These are phyloP conservation scores for Eledona agricola DNA, from an alignment of 2,888 invertebrate genomes.

Conservation along the genomic window DNA sequence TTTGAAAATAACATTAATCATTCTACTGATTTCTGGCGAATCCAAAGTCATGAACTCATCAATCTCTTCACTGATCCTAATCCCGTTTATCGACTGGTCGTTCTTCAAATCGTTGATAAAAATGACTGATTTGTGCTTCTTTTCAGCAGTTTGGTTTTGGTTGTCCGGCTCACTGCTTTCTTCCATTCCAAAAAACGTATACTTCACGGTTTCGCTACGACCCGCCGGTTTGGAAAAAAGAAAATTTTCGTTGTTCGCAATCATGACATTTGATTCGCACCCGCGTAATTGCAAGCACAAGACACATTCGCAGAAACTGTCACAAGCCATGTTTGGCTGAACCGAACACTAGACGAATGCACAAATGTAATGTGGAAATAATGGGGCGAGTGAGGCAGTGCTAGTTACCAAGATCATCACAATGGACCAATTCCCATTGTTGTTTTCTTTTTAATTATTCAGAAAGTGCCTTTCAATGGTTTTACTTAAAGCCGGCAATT, in stretches of 20 bases:
- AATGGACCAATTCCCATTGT: constrained; percentile 59
- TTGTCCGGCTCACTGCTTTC: constrained; percentile 36
- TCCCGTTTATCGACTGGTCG: constrained; percentile 30
- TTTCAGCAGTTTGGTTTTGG: constrained; percentile 36
- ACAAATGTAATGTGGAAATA: constrained; percentile 1
- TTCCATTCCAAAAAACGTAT: constrained; percentile 67
- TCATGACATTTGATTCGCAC: constrained; percentile 65
- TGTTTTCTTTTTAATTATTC: constrained; percentile 54
- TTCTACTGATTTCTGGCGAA: constrained; percentile 52
- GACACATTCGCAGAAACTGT: constrained; percentile 77
- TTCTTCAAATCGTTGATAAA: constrained; percentile 52
- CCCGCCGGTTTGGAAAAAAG: constrained; percentile 67
- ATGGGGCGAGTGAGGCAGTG: constrained; percentile 29
- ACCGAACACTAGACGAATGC: constrained; percentile 2
- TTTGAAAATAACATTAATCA: constrained; percentile 58
- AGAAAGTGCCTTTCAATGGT: constrained; percentile 19
- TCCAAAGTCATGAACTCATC: constrained; percentile 57
- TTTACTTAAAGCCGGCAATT: no score
- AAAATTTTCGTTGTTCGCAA: constrained; percentile 61
- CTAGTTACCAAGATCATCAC: constrained; percentile 45
- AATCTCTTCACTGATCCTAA: constrained; percentile 54
- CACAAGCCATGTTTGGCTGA: constrained; percentile 69
- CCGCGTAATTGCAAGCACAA: constrained; percentile 78
- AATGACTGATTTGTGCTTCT: constrained; percentile 59
- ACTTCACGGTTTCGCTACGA: constrained; percentile 65